Evolutionary conservation across 2,113 vertebrate genomes (phyloP), one percentile per base, ranked within the genome.

Genomic region (Vidua macroura): DNA sequence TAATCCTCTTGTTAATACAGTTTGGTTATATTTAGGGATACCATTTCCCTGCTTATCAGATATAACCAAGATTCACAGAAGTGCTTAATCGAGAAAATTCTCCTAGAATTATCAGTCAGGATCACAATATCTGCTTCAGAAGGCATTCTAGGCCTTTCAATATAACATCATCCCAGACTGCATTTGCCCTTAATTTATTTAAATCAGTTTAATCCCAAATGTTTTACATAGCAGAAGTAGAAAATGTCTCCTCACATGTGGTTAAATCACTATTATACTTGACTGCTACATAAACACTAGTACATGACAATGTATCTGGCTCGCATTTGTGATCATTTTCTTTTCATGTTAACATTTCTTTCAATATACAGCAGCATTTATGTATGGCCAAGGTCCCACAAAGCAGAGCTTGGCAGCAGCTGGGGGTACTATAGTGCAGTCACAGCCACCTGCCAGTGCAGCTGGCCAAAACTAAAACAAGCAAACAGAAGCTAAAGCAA

Each of bases 331-430:
- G 30, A 88, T 55, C 0, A 17, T 84, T 63, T 63, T 83, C 33
- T 88, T 85, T 76, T 59, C 88, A 75, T 37, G 44, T 41, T 60
- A 91, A 70, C 13, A 37, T 48, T 96, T 91, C 52, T 64, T 78
- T 82, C 55, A 55, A 51, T 22, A 23, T 24, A 67, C 43, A 90
- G 55, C 69, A 77, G 39, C 78, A 83, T 90, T 91, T 82, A 72
- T 6, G 6, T 67, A 68, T 7, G 9, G 33, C 51, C 35, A 30
- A 83, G 70, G 53, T 93, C 53, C 77, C 91, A 90, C 84, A 86
- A 83, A 92, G 31, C 73, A 89, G 77, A 72, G 68, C n/a, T 90
- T 96, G 97, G 96, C 96, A 97, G 93, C 89, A 94, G 90, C 62
- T 92, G 67, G 81, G 75, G 31, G 23, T 86, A 19, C 77, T 33